Conservation (phyloP, 1,140 invertebrate genomes). For the Bilobella aurantiaca region DNA sequence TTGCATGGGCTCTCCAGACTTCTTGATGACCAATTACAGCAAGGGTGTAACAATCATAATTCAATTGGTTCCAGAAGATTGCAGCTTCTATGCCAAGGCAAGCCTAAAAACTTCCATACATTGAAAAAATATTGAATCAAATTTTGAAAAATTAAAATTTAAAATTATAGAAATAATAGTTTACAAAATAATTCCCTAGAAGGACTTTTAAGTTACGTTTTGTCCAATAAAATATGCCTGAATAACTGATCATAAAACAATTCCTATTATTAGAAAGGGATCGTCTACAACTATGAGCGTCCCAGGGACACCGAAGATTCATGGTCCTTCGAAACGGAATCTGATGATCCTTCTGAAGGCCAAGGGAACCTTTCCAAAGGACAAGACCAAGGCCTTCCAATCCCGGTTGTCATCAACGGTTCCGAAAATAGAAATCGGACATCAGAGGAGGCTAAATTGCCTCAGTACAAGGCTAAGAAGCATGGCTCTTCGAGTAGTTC, state of each 20-base stretch:
- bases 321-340: background rate
- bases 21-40: background rate
- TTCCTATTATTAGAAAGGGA: background rate
- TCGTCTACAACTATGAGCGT: background rate
- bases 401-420: background rate
- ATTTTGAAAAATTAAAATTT: background rate
- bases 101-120: background rate
- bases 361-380: background rate
- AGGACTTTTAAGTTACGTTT: background rate
- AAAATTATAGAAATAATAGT: background rate
- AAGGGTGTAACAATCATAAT: background rate
- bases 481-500: background rate
- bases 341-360: background rate
- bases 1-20: background rate
- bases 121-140: background rate
- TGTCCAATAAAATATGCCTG: background rate
- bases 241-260: background rate
- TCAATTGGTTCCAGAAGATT: background rate
- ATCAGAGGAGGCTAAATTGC: background rate
- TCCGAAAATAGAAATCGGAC: background rate
- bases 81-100: background rate
- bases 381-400: background rate
- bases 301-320: background rate
- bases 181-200: background rate
- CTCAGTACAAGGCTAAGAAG: background rate